Conservation (phyloP, 2,888 invertebrate genomes). For the Nipponacmea schrenckii region DNA sequence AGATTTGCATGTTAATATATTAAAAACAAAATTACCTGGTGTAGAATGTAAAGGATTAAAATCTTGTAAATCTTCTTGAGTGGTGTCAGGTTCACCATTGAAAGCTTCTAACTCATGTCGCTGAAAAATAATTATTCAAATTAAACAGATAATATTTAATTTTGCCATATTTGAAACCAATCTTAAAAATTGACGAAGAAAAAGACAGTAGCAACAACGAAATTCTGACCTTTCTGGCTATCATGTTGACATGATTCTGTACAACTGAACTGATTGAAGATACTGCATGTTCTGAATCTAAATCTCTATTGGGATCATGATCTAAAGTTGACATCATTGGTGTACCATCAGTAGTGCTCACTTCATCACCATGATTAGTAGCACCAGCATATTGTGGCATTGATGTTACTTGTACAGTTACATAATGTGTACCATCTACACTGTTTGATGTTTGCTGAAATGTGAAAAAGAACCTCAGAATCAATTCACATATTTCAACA, state of each 20-base stretch:
- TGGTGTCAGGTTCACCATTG: conserved; percentile 57
- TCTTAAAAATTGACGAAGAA: no score
- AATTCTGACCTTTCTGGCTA: neutral
- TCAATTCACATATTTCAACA: no score
- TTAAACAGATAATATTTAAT: no score
- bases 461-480: no score
- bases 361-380: conserved; percentile 32
- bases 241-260: neutral
- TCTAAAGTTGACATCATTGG: conserved; percentile 18
- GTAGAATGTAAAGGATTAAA: conserved; percentile 17
- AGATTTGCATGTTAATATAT: no score
- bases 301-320: conserved; percentile 24
- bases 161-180: no score
- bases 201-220: no score
- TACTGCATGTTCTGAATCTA: conserved; percentile 25
- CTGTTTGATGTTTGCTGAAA: neutral
- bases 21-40: conserved; percentile 16
- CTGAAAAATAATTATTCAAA: neutral
- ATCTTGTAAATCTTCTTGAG: conserved; percentile 51
- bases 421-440: conserved; percentile 5
- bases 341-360: conserved; percentile 37
- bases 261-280: conserved; percentile 18
- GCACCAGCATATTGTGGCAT: conserved; percentile 24
- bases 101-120: conserved; percentile 17
- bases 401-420: conserved; percentile 27